Conservation (phyloP, 2,888 invertebrate species). For the Metacarcinus magister region DNA sequence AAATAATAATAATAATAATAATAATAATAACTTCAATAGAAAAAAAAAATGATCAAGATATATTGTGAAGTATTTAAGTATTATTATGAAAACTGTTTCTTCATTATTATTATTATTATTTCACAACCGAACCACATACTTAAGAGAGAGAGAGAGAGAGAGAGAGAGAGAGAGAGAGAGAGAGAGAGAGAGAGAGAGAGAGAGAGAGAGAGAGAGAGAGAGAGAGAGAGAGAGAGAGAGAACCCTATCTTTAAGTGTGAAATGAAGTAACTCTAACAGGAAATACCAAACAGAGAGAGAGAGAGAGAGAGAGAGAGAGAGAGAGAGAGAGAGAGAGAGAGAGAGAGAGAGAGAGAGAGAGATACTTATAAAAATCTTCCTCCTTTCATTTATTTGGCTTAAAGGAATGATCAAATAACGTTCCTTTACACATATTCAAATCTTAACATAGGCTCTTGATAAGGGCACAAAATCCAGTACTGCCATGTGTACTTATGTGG, state of each 20-base stretch:
- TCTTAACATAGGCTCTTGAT: too few relatives aligned
- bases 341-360: not conserved
- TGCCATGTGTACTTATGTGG: too few relatives aligned
- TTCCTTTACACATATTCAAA: too few relatives aligned
- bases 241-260: not conserved
- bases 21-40: not conserved
- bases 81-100: too few relatives aligned
- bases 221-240: not conserved
- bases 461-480: too few relatives aligned
- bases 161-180: too few relatives aligned
- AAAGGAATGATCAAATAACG: too few relatives aligned
- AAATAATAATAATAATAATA: not conserved
- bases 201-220: slow-evolving; percentile 42
- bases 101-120: too few relatives aligned
- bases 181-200: not conserved
- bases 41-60: not conserved
- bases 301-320: not conserved
- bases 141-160: too few relatives aligned
- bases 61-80: not conserved
- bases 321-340: not conserved
- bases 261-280: not conserved
- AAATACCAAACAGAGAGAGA: not conserved
- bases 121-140: too few relatives aligned
- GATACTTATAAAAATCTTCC: too few relatives aligned
- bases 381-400: too few relatives aligned